Base-by-base conservation (phyloP, 2,888 invertebrate species). In the Apotomis betuletana region DNA sequence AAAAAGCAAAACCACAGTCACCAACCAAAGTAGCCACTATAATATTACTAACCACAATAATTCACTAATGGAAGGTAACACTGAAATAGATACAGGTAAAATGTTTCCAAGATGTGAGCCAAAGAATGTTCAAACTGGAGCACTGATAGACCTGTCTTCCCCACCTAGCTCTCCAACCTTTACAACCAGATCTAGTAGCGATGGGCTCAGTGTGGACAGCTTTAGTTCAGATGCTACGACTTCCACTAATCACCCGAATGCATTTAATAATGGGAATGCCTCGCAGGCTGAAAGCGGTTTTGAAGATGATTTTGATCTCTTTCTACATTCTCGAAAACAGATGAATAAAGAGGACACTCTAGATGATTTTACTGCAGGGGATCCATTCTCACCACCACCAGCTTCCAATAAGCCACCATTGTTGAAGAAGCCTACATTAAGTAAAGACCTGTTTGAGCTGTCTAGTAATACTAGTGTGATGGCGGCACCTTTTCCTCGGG, bases 241-340 rank as follows among this genome's bases (percentile, higher is more conserved):
- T 8, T 92, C 93, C 51, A 93, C 92, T 4, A 93, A 91, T 65
- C 94, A 95, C 77, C 94, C 94, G 67, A 90, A 91, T 74, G 86
- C 90, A 38, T 88, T 93, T 55, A 94, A 92, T 77, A 95, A 95
- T 80, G 95, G 96, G 13, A 96, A 95, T 81, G 94, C 94, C 6
- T 96, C 96, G 4, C 95, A 96, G 83, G 95, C 96, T 58, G 96
- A 96, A 83, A 96, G 96, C 87, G 96, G 96, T 4, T 97, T 97
- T 83, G 97, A 97, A 86, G 97, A 97, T 90, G 97, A 97, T 84
- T 96, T 96, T 85, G 96, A 96, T 83, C 91, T 95, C 60, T 95
- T 95, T 79, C 91, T 95, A 4, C 89, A 89, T 77, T 85, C 92
- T 75, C 88, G 90, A 80, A 94, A 91, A 80, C 83, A 82, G 61